A percentile compares a stretch with the other conserved stretches of the same genome.
Conservation (phyloP, 2,888 invertebrate genomes). For the Morpho achilles region DNA sequence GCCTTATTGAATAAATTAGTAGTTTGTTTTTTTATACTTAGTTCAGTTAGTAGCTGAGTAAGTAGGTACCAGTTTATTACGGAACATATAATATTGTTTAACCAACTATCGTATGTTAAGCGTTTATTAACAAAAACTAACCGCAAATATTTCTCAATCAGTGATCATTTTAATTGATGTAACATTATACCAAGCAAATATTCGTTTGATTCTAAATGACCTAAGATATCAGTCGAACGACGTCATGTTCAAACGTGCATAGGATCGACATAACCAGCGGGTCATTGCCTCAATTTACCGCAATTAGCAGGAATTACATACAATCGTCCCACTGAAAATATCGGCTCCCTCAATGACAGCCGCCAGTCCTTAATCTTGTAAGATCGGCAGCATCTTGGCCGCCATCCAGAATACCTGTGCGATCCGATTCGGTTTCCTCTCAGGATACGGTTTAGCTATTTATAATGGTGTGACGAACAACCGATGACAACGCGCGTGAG, state of each 20-base stretch:
- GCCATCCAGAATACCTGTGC: constrained; percentile 65
- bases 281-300: constrained; percentile 20
- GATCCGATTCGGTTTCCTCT: constrained; percentile 60
- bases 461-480: constrained; percentile 48
- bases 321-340: constrained; percentile 7
- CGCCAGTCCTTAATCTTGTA: constrained; percentile 23
- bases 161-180: no score
- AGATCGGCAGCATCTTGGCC: constrained; percentile 43
- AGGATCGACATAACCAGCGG: constrained; percentile 15
- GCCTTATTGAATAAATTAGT: no score
- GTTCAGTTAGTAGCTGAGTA: no score
- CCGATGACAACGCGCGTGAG: constrained; percentile 38
- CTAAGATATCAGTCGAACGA: no score
- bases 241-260: not conserved
- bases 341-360: constrained; percentile 5
- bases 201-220: no score
- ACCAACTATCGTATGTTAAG: no score
- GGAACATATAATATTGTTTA: no score
- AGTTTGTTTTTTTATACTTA: no score
- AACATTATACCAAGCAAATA: no score
- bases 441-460: constrained; percentile 61
- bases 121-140: no score
- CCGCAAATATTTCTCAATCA: no score
- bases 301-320: constrained; percentile 11
- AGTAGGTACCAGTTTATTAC: no score